Evolutionary conservation across 2,113 vertebrate genomes (phyloP).

Genomic region (Corynorhinus townsendii): DNA sequence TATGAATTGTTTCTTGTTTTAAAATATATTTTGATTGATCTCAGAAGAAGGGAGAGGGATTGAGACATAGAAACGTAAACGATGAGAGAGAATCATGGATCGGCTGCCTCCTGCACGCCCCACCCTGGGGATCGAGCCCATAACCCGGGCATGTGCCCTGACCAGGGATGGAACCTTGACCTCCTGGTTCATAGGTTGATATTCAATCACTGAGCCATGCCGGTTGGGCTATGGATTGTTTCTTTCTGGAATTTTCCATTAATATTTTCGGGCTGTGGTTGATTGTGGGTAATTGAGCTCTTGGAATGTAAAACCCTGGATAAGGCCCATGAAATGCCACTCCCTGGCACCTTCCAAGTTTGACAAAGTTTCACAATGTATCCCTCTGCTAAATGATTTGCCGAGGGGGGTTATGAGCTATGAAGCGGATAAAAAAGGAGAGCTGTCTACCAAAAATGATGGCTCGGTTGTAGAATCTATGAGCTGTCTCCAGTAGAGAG

Average conservation of each 20-base stretch:
- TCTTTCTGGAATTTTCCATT: background rate
- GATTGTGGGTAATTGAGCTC: background rate
- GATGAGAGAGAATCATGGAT: too few relatives aligned
- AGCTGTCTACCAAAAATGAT: background rate
- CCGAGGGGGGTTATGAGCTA: background rate
- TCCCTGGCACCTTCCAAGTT: background rate
- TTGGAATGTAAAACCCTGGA: background rate
- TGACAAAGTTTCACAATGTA: background rate
- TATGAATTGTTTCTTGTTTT: background rate
- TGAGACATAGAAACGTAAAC: too few relatives aligned
- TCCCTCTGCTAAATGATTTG: background rate
- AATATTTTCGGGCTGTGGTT: background rate
- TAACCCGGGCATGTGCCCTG: too few relatives aligned
- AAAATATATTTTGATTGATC: too few relatives aligned
- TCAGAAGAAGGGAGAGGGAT: too few relatives aligned
- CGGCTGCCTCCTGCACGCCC: too few relatives aligned
- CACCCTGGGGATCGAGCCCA: too few relatives aligned
- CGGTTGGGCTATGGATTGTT: too few relatives aligned
- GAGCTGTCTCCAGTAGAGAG: background rate
- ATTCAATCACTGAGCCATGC: too few relatives aligned
- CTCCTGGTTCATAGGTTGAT: too few relatives aligned
- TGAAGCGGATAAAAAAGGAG: background rate
- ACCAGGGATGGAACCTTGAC: too few relatives aligned
- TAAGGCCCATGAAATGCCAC: background rate
- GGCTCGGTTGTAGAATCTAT: background rate